A percentile compares a stretch with the other conserved stretches of the same genome.
Conservation (phyloP, 2,797 vertebrate genomes). For the Onychomys arenicola region DNA sequence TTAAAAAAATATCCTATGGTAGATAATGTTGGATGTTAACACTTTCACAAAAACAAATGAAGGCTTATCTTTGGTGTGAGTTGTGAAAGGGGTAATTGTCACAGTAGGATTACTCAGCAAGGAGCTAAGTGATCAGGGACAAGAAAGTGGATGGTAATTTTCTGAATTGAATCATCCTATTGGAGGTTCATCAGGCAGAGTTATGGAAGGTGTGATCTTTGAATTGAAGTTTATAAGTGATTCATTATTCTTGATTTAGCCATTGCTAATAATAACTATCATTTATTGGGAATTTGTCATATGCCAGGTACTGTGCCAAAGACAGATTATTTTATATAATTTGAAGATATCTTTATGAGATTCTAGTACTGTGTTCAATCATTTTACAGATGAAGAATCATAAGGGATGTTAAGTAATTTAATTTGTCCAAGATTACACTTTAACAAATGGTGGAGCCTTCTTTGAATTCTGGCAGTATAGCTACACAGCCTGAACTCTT, state of each 20-base stretch:
- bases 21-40: neutral
- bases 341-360: slow-evolving; percentile 20
- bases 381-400: slow-evolving; percentile 50
- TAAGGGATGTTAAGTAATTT: slow-evolving; percentile 26
- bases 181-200: neutral
- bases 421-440: slow-evolving; percentile 31
- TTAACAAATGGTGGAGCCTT: neutral
- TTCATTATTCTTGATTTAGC: slow-evolving; percentile 43
- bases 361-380: slow-evolving; percentile 15
- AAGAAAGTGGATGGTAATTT: neutral
- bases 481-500: neutral
- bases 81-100: neutral
- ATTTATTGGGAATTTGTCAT: slow-evolving; percentile 37
- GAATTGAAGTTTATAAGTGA: neutral
- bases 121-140: neutral
- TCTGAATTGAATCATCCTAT: slow-evolving; percentile 15
- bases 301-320: neutral
- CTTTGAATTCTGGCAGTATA: slow-evolving; percentile 36
- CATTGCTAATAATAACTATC: slow-evolving; percentile 1
- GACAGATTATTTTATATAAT: slow-evolving; percentile 23
- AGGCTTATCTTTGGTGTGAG: neutral
- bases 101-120: neutral
- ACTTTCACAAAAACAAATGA: slow-evolving; percentile 34
- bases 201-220: neutral
- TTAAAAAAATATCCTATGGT: neutral